Percentiles rank a stretch among this genome's conserved stretches.
Evolutionary conservation across 2,888 invertebrate species (phyloP).

Genomic region (Apotomis betuletana): DNA sequence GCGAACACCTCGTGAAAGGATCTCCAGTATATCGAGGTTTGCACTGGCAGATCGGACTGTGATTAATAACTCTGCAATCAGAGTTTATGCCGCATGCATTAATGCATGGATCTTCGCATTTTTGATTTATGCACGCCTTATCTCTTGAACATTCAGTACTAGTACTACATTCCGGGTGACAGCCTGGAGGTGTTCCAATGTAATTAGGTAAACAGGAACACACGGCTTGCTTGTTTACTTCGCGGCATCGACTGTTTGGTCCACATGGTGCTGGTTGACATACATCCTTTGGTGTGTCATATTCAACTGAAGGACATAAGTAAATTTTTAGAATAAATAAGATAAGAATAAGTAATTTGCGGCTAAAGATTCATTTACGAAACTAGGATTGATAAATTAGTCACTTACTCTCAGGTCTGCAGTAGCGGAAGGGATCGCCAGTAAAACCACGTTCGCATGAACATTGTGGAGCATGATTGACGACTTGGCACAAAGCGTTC

Average conservation of each 20-base stretch:
- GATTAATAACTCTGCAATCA: conserved; percentile 89
- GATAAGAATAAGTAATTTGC: not conserved
- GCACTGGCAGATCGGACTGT: conserved; percentile 91
- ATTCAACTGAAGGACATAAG: conserved; percentile 56
- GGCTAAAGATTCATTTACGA: not conserved
- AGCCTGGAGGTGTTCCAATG: conserved; percentile 88
- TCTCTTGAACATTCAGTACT: conserved; percentile 89
- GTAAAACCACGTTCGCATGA: conserved; percentile 86
- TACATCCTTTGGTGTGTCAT: conserved; percentile 73
- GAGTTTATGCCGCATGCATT: conserved; percentile 87
- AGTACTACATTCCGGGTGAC: conserved; percentile 89
- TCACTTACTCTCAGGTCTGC: conserved; percentile 83
- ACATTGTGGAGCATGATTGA: conserved; percentile 88
- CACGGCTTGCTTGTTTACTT: conserved; percentile 87
- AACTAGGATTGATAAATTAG: conserved; percentile 18
- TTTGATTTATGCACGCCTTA: conserved; percentile 89
- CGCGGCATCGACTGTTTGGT: conserved; percentile 89
- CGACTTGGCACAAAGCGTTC: conserved; percentile 89
- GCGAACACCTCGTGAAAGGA: conserved; percentile 84
- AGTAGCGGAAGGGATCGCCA: conserved; percentile 89
- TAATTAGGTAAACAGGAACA: conserved; percentile 89
- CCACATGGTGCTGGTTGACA: conserved; percentile 90
- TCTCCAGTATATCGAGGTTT: conserved; percentile 86
- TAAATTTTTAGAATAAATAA: not conserved
- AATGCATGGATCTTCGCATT: conserved; percentile 90